These are phyloP conservation scores for Rhinolophus sinicus DNA, from an alignment of 2,113 vertebrate species.

Conservation along the genomic window DNA sequence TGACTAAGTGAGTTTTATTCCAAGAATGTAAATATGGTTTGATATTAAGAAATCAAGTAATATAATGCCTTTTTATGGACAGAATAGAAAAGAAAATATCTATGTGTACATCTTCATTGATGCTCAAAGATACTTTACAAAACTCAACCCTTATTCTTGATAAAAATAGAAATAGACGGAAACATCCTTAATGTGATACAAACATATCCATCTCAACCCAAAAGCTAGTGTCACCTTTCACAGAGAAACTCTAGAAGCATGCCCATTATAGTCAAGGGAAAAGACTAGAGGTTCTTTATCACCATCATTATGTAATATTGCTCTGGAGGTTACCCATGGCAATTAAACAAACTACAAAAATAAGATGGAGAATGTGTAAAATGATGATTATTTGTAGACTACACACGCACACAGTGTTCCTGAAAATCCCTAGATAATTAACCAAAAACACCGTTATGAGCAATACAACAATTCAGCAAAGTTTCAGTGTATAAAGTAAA, in stretches of 20 bases:
- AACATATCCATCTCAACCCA: not conserved
- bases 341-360: not conserved
- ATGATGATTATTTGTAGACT: not conserved
- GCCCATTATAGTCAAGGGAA: not conserved
- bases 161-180: constrained; percentile 17
- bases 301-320: not conserved
- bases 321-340: not conserved
- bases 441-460: not conserved
- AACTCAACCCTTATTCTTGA: not conserved
- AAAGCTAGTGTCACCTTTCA: not conserved
- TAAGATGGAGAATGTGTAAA: not conserved
- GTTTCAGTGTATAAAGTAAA: not conserved
- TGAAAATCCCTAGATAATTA: not conserved
- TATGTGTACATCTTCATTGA: not conserved
- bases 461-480: not conserved
- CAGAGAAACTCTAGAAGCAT: not conserved
- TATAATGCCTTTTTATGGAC: not conserved
- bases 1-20: not conserved
- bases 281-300: not conserved
- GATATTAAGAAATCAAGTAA: not conserved
- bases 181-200: constrained; percentile 22
- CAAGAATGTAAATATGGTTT: not conserved
- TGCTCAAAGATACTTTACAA: not conserved
- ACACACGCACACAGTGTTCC: not conserved
- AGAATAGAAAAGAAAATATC: not conserved